A percentile compares a stretch with the other conserved stretches of the same genome.
phyloP scores from a whole-genome alignment of 1,140 invertebrate genomes.

The Drosophila burlai region DNA sequence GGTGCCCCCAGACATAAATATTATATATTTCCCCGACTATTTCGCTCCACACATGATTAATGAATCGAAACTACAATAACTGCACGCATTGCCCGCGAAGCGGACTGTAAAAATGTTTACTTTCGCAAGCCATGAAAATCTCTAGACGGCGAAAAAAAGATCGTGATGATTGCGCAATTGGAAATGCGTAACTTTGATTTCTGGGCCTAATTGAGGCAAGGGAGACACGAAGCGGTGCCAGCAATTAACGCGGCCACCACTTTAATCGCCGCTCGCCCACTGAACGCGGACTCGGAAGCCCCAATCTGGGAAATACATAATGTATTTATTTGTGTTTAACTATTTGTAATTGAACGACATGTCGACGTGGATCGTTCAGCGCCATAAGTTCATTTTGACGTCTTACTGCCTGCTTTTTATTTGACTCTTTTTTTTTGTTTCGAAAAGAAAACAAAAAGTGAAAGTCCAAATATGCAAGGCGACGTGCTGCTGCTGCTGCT shows the following conservation, averaged over 20 bases:
- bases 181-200: slow-evolving; percentile 75
- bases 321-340: slow-evolving; percentile 56
- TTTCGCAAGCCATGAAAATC: slow-evolving; percentile 76
- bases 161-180: slow-evolving; percentile 64
- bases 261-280: slow-evolving; percentile 45
- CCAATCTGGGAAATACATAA: slow-evolving; percentile 43
- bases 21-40: slow-evolving; percentile 10
- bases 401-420: slow-evolving; percentile 15
- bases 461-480: slow-evolving; percentile 75
- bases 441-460: slow-evolving; percentile 77
- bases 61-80: slow-evolving; percentile 60
- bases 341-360: slow-evolving; percentile 47
- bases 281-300: slow-evolving; percentile 29
- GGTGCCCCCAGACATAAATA: slow-evolving; percentile 37
- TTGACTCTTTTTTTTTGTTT: slow-evolving; percentile 26
- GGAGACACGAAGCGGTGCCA: slow-evolving; percentile 28
- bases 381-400: slow-evolving; percentile 50
- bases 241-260: slow-evolving; percentile 55
- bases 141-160: slow-evolving; percentile 32
- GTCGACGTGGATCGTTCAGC: slow-evolving; percentile 19
- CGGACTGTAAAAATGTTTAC: slow-evolving; percentile 66
- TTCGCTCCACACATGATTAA: slow-evolving; percentile 62
- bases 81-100: slow-evolving; percentile 61
- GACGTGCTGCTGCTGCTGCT: slow-evolving; percentile 46
- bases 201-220: slow-evolving; percentile 60